Base-by-base conservation (phyloP, 2,797 vertebrate genomes). In the Lycodopsis pacificus region DNA sequence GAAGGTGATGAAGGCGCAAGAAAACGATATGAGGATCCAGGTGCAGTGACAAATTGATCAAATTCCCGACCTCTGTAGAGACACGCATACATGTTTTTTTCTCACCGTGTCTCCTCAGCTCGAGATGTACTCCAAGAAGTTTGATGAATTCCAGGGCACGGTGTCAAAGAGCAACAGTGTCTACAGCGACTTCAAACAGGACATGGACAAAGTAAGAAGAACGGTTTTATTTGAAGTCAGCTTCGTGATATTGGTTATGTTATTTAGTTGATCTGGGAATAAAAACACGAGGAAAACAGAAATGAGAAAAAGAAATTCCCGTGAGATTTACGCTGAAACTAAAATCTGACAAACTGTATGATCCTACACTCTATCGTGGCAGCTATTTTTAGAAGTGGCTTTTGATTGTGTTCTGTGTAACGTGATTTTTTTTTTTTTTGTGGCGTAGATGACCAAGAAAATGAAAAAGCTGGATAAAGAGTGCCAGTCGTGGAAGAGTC, bases 391-490 rank as follows among this genome's bases (percentile, higher is more conserved):
- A 82, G 77, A 66, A 2, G 25, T 10, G 11, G 30, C 71, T 88
- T 77, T 77, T 87, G 57, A 86, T 59, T 73, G 68, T 61, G 57
- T 42, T 4, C 13, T 44, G 32, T 63, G 22, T 53, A 78, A 81
- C 11, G 22, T 36, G 51, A 22, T 63, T 13, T 69, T 30, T 15
- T 56, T 15, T 15, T 15, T n/a, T 65, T 77, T 46, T 64, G 12
- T 80, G 64, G 71, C 88, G 2, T 73, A 99, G 98, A 99, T 99
- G 95, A 96, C 96, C 20, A 99, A 99, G 94, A 99, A 97, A 94
- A 99, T 99, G 96, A 99, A 95, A 86, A 99, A 99, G 89, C 73
- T 99, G 89, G 98, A 99, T 84, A 99, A 99, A 80, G 98, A 99
- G 88, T 97, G 97, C 22, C 95, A 95, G 86, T 96, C 96, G 0